Conservation (phyloP, 2,113 vertebrate genomes). For the Colistium nudipinnis region DNA sequence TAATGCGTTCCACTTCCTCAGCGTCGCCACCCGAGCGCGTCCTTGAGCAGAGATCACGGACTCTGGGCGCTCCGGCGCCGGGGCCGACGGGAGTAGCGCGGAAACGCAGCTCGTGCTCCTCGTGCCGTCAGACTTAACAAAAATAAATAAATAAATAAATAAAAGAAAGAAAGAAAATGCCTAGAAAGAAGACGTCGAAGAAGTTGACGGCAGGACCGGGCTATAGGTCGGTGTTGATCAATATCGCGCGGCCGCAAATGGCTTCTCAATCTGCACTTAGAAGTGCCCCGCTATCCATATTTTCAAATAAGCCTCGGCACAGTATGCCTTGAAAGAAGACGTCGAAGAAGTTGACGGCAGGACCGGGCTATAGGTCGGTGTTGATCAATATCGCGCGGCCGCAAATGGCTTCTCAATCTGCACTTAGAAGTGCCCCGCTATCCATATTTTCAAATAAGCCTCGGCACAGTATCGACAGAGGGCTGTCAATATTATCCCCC, state of each 20-base stretch:
- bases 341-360: constrained; percentile 17
- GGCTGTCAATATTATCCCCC: constrained; percentile 20
- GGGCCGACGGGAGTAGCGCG: no score
- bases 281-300: no score
- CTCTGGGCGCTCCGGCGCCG: constrained; percentile 3
- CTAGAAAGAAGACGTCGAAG: constrained; percentile 6
- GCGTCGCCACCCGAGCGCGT: constrained; percentile 20
- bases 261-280: no score
- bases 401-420: constrained; percentile 32
- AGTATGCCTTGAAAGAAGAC: not conserved
- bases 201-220: constrained; percentile 12
- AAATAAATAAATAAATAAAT: no score
- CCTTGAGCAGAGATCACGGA: constrained; percentile 15
- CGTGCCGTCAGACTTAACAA: constrained; percentile 9
- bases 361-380: constrained; percentile 11
- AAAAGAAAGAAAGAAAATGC: no score
- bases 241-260: constrained; percentile 34
- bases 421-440: constrained; percentile 14
- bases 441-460: constrained; percentile 17
- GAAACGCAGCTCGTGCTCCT: not conserved
- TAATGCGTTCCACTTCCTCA: constrained; percentile 38
- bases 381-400: constrained; percentile 43
- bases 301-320: no score
- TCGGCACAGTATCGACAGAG: constrained; percentile 34
- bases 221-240: constrained; percentile 30